A percentile compares a stretch with the other conserved stretches of the same genome.
Conservation (phyloP, 2,888 invertebrate species). For the Euphydryas editha region DNA sequence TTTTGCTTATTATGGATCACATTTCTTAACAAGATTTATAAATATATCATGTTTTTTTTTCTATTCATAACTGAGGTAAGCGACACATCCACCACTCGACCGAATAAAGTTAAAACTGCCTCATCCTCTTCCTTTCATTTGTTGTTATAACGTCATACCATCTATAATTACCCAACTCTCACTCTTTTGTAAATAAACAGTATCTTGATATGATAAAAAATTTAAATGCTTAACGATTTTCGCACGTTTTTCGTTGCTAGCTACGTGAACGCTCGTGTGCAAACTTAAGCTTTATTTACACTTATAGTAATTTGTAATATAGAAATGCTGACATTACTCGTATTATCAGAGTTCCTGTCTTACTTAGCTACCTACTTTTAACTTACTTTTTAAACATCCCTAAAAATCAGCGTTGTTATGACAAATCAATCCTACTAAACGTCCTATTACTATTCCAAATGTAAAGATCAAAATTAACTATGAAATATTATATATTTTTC, state of each 20-base stretch:
- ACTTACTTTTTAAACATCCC: no score
- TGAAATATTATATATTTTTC: no score
- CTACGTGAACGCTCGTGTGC: not conserved
- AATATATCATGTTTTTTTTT: not conserved
- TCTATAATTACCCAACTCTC: not conserved
- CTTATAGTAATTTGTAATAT: no score
- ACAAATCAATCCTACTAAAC: no score
- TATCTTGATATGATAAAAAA: not conserved
- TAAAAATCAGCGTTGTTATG: no score
- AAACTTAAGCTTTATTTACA: not conserved
- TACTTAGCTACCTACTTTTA: no score
- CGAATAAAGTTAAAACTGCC: not conserved
- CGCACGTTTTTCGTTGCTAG: not conserved
- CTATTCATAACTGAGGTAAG: not conserved
- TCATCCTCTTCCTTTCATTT: not conserved
- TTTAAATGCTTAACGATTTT: not conserved
- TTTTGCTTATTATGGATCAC: not conserved
- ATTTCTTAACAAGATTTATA: not conserved
- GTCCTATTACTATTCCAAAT: no score
- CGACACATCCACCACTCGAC: not conserved
- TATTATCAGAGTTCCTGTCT: no score
- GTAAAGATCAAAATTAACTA: no score
- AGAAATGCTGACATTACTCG: no score
- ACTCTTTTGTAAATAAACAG: slow-evolving; percentile 3
- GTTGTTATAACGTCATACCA: not conserved